These are phyloP conservation scores for Procavia capensis DNA, from an alignment of 2,113 vertebrate species.

Conservation along the genomic window DNA sequence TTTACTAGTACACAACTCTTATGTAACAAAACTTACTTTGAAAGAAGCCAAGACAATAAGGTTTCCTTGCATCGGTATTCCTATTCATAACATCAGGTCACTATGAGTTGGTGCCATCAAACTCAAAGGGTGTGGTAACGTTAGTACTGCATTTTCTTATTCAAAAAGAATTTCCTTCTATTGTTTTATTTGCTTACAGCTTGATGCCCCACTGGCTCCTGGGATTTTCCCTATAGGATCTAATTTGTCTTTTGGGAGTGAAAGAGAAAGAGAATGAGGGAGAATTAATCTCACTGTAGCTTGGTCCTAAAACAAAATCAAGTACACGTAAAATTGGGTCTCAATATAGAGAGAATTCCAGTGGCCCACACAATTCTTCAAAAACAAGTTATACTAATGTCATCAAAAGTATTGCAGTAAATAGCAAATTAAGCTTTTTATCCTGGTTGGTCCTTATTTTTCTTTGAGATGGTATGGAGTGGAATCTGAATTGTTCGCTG, in stretches of 20 bases:
- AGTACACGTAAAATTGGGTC: slow-evolving; percentile 50
- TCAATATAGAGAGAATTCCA: slow-evolving; percentile 55
- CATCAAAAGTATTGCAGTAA: slow-evolving; percentile 72
- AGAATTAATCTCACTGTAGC: background rate
- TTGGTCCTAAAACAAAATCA: slow-evolving; percentile 70
- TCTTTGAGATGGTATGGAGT: slow-evolving; percentile 72
- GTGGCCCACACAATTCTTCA: slow-evolving; percentile 65
- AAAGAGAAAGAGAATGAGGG: slow-evolving; percentile 43
- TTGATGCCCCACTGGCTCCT: background rate
- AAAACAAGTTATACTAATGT: slow-evolving; percentile 68
- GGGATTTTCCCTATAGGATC: slow-evolving; percentile 44
- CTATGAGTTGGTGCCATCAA: background rate
- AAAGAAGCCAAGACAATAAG: background rate
- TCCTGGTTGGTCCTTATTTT: slow-evolving; percentile 75
- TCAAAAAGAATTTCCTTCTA: slow-evolving; percentile 44
- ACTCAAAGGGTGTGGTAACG: background rate
- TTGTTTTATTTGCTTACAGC: slow-evolving; percentile 26
- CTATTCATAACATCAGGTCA: background rate
- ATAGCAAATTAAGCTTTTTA: slow-evolving; percentile 82
- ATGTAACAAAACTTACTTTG: background rate
- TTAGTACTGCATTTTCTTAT: background rate
- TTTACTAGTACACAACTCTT: background rate
- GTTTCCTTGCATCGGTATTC: background rate
- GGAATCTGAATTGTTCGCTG: slow-evolving; percentile 81
- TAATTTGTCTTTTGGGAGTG: slow-evolving; percentile 62